Base-by-base conservation (phyloP, 2,113 vertebrate species). In the Pomatostomus ruficeps region DNA sequence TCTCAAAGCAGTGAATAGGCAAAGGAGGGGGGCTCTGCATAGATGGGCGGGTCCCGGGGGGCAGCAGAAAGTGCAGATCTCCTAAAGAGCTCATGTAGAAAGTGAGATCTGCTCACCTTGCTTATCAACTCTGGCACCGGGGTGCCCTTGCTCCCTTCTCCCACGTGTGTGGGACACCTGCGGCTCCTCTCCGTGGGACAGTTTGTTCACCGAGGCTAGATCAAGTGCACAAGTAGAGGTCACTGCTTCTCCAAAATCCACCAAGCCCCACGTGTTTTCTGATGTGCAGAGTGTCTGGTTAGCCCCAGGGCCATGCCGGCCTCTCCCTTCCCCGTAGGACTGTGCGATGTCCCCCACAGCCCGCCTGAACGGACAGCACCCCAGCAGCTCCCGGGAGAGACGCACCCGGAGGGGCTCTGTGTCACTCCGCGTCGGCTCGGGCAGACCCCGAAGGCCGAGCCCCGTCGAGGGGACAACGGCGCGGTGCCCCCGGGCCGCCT, bases 381-480 rank as follows among this genome's bases (percentile, higher is more conserved):
- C 9, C 45, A 7, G 28, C 22, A 18, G 3, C 6, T 4, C 40
- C 25, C 3, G 14, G 33, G 14, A 42, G 38, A 59, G 14, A n/a
- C 31, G 2, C 72, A 9, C 4, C 15, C 2, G 13, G 28, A 22
- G 22, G 6, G 28, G 24, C 9, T 51, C 36, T 33, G 13, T 51
- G 5, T 9, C 14, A 1, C 14, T 11, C 22, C 33, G 1, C 5
- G 7, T 13, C 8, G 3, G 7, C 36, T 21, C 14, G n/a, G 65
- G 22, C 49, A 35, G 35, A 15, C 2, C 26, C 18, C 31, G 12
- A 28, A 20, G 33, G 33, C 52, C 21, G 71, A 45, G 13, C 17
- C 33, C 35, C 29, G 6, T 4, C 19, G 5, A 12, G 19, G 31
- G 24, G 3, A 43, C 11, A 21, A 5, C 12, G 1, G 23, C n/a